phyloP scores from a whole-genome alignment of 1,140 invertebrate species.

The Papilio glaucus region DNA sequence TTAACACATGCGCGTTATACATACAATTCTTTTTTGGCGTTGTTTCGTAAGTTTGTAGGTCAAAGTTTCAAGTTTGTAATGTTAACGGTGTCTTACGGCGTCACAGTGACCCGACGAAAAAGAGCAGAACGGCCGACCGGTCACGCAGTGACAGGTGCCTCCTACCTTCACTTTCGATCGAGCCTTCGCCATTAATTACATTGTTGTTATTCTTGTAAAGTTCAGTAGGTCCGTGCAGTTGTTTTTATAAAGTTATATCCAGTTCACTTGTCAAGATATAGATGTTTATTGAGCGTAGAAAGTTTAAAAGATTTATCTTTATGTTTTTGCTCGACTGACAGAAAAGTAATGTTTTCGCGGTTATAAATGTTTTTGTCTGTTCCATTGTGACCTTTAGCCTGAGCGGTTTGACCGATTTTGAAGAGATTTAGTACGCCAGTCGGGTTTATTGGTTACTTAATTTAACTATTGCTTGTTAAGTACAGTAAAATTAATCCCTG shows the following conservation, averaged over 20 bases:
- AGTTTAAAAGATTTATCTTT: no score
- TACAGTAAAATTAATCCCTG: no score
- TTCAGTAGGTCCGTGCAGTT: background rate
- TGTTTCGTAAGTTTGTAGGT: constrained; percentile 37
- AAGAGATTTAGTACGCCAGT: no score
- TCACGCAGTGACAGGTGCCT: constrained; percentile 71
- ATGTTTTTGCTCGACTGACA: no score
- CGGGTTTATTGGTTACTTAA: no score
- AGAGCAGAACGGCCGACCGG: constrained; percentile 62
- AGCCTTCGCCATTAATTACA: constrained; percentile 18
- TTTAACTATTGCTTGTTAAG: no score
- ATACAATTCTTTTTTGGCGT: constrained; percentile 17
- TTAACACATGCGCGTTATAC: no score
- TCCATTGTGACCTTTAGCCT: no score
- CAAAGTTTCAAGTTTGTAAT: constrained; percentile 55
- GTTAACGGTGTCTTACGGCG: constrained; percentile 61
- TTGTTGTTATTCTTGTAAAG: background rate
- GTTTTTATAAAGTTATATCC: background rate
- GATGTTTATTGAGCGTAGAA: background rate
- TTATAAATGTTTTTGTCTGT: no score
- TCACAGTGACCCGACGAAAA: constrained; percentile 69
- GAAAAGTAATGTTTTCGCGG: no score
- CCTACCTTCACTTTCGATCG: constrained; percentile 72
- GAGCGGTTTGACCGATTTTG: no score
- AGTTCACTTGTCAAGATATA: background rate